These are phyloP conservation scores for Nemotelus pantherinus DNA, from an alignment of 2,888 invertebrate genomes.

Conservation along the genomic window DNA sequence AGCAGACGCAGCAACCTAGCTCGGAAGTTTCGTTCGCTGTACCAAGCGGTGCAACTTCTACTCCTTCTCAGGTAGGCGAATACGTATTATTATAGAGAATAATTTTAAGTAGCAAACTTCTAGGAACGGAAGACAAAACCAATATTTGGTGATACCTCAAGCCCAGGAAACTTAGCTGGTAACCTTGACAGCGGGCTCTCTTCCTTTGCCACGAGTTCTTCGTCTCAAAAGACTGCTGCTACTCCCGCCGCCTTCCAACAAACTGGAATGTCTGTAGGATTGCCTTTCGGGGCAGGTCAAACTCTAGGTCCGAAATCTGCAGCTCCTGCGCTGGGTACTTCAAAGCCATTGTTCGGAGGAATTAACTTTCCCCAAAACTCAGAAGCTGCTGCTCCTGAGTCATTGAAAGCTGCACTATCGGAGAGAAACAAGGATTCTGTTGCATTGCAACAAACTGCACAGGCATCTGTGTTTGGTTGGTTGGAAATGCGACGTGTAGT, in stretches of 20 bases:
- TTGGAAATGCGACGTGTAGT: too few species aligned
- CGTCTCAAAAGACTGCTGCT: neutral
- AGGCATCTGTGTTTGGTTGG: too few species aligned
- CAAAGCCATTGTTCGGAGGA: constrained; percentile 44
- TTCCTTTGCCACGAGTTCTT: constrained; percentile 9
- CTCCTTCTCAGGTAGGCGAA: constrained; percentile 56
- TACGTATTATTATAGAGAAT: neutral
- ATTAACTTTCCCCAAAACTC: neutral
- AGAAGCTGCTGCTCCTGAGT: neutral
- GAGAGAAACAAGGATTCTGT: neutral
- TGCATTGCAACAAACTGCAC: neutral
- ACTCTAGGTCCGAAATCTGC: constrained; percentile 18
- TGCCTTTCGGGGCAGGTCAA: constrained; percentile 13
- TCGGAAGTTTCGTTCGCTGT: constrained; percentile 56
- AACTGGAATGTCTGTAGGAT: constrained; percentile 14
- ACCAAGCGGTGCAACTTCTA: constrained; percentile 58
- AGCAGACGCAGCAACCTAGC: neutral
- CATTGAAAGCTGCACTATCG: neutral
- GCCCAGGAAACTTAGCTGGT: constrained; percentile 14
- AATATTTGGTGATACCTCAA: constrained; percentile 31
- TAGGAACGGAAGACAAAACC: constrained; percentile 44
- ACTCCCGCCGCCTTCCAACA: constrained; percentile 31
- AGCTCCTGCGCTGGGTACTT: neutral
- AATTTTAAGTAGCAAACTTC: neutral
- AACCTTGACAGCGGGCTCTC: neutral